Base-by-base conservation (phyloP, 2,888 invertebrate genomes). In the Synergus japonicus region DNA sequence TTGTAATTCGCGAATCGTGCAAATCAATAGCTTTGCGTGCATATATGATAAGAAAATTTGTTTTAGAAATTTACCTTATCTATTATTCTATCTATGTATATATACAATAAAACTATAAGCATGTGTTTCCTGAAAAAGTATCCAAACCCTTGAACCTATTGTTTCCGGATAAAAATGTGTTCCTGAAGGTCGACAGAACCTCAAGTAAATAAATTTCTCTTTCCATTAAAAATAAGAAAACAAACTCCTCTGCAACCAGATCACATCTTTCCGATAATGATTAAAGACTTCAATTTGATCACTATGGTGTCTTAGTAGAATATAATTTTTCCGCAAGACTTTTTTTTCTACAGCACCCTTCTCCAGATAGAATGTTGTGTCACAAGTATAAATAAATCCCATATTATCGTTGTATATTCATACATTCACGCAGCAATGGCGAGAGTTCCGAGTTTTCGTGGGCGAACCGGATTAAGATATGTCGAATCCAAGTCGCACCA, bases 401-500 rank as follows among this genome's bases (percentile, higher is more conserved):
- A 76, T 83, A 88, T 88, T 89, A 90, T 90, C 91, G 88, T 91
- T 91, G 91, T 90, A 91, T 92, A 92, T 92, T 92, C 91, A 92
- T 91, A 91, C 84, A 58, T 58, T 58, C 18, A 81, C 84, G 85
- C 83, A 85, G 83, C 84, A 85, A 82, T 82, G 81, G 79, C 79
- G 86, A 85, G 85, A 83, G 86, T 83, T 85, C 82, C 82, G 84
- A 81, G 83, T 85, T 83, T 82, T 87, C 88, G 91, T 92, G 92
- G 91, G 92, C 92, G 91, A 91, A 92, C 91, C 91, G 92, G 92
- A 90, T 90, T 88, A 87, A 88, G 89, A 91, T 89, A 90, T 88
- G 90, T 90, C 90, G 90, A 91, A 90, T 91, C 89, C 88, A 83
- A 88, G 86, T 84, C 83, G 85, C 83, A 82, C 83, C 88, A 85